Base-by-base conservation (phyloP, 2,888 invertebrate genomes). In the Patella depressa region DNA sequence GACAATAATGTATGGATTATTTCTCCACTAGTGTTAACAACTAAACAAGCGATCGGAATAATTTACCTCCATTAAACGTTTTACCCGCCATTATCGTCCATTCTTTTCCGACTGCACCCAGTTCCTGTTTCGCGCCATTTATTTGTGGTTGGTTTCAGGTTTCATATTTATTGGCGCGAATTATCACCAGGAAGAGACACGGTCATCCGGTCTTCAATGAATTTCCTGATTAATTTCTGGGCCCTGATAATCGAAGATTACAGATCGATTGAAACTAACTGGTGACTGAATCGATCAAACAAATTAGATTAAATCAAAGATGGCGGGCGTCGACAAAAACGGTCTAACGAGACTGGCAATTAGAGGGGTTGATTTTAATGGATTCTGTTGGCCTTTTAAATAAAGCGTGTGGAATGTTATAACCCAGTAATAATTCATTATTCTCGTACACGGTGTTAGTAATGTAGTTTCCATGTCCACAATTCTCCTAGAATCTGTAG, bases 381-480 rank as follows among this genome's bases (percentile, higher is more conserved):
- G 65, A 65, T 65, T 65, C 24, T 19, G 65, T 65, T 65, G 65
- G 65, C 65, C 65, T 65, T 65, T 65, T 65, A 65, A 45, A 65
- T 65, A 65, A 65, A 65, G 11, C 24, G 65, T 65, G 65, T 65
- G n/a, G 19, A 65, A 65, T 65, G 65, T 65, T 65, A 65, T 65
- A 65, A 65, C 65, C 65, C 65, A 24, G 24, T 65, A 65, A 65
- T 65, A 65, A 65, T 71, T 55, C 75, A 75, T 80, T 80, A 78
- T 78, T 78, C 78, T 55, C 29, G 12, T 29, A 74, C 76, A 76
- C 76, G 70, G 54, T 74, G n/a, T 70, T 14, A 29, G 74, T 80
- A 80, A 80, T 80, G 80, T 80, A 76, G 70, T 80, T 80, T 76
- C 65, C 80, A 75, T 80, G 80, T 80, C 45, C 19, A 70, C 78